These are phyloP conservation scores for Cinclus mexicanus DNA, from an alignment of 2,113 vertebrate species.

Conservation along the genomic window DNA sequence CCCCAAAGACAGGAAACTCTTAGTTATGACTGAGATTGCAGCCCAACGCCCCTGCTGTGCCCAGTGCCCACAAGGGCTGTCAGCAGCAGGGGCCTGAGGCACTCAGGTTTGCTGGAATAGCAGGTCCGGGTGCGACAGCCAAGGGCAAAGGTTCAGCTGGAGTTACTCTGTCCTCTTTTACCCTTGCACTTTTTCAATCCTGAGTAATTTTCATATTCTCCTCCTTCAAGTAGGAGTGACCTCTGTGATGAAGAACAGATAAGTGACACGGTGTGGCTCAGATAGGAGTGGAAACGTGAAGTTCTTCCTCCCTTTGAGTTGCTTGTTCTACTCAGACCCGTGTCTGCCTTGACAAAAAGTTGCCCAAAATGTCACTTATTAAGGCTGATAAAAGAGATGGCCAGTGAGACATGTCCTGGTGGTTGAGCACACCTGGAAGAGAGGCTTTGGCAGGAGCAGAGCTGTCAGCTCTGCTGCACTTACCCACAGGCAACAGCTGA, in stretches of 20 bases:
- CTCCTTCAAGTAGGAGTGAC: background rate
- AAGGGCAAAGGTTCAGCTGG: constrained; percentile 6
- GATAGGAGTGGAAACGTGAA: background rate
- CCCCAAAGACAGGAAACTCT: constrained; percentile 32
- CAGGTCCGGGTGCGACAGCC: background rate
- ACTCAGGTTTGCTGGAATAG: background rate
- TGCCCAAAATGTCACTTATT: background rate
- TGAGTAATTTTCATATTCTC: background rate
- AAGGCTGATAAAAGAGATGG: background rate
- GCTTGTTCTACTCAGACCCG: background rate
- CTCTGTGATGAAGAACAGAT: background rate
- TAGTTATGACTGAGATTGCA: background rate
- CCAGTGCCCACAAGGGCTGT: background rate
- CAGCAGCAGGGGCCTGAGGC: background rate
- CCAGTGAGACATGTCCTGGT: background rate
- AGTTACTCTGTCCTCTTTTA: background rate
- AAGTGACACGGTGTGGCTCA: background rate
- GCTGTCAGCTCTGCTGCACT: background rate
- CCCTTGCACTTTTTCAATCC: background rate
- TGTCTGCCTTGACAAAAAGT: background rate
- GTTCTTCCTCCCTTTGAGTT: background rate
- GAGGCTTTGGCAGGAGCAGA: background rate
- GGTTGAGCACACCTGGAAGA: background rate
- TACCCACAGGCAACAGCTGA: background rate
- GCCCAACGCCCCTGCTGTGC: background rate